These are phyloP conservation scores for Dynastes tityus DNA, from an alignment of 2,888 invertebrate species.

Conservation along the genomic window DNA sequence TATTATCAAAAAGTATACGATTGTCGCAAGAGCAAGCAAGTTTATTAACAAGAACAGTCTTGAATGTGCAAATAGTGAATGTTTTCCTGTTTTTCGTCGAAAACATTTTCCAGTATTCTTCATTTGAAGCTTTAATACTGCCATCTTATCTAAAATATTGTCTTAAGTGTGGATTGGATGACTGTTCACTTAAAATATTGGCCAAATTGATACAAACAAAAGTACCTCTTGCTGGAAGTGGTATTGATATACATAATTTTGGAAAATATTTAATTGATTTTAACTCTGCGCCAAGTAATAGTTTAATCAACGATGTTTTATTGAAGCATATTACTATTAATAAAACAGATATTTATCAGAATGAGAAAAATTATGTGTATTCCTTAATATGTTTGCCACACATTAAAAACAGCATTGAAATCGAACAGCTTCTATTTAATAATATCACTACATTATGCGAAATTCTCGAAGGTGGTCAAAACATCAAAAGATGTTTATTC, in stretches of 20 bases:
- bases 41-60: constrained; percentile 77
- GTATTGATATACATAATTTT: constrained; percentile 77
- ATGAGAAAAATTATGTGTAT: constrained; percentile 71
- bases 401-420: constrained; percentile 68
- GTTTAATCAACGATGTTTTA: constrained; percentile 69
- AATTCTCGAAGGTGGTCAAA: constrained; percentile 10
- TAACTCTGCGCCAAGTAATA: constrained; percentile 67
- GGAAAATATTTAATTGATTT: constrained; percentile 79
- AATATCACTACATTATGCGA: constrained; percentile 52
- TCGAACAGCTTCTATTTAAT: constrained; percentile 57
- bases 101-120: constrained; percentile 77
- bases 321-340: constrained; percentile 65
- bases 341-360: constrained; percentile 64
- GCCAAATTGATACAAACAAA: constrained; percentile 80
- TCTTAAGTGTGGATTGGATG: constrained; percentile 73
- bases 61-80: constrained; percentile 74
- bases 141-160: constrained; percentile 79
- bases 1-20: constrained; percentile 76
- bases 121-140: constrained; percentile 82
- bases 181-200: constrained; percentile 75
- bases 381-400: constrained; percentile 74
- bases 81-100: constrained; percentile 79
- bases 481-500: constrained; percentile 68
- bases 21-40: constrained; percentile 83
- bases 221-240: constrained; percentile 76